Evolutionary conservation across 2,113 vertebrate genomes (phyloP), one percentile per base, ranked within the genome.

Genomic region (Probosciger aterrimus): DNA sequence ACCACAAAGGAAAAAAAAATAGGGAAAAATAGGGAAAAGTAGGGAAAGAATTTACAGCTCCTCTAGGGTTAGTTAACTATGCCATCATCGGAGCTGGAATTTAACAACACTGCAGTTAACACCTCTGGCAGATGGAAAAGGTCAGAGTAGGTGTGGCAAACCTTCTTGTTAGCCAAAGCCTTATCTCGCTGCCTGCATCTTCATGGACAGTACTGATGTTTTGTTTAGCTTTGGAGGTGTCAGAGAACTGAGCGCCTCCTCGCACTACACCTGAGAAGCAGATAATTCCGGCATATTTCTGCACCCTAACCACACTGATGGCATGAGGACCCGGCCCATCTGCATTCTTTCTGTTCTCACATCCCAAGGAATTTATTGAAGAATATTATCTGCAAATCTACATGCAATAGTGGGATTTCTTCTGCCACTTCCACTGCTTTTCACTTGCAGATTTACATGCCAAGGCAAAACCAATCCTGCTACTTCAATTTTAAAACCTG

Each of bases 391-490:
- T 75, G 41, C 49, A 77, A 78, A 76, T 19, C 35, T 44, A 68
- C 62, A 73, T 14, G 50, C 41, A 82, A 6, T 4, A 74, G 57
- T 15, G 70, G 12, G 44, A 77, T 52, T 88, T 76, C 53, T 82
- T 79, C 63, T 73, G 52, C 35, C 50, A 31, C 41, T 63, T 84
- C 46, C 2, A 4, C 28, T 67, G 55, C 35, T 87, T 94, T 79
- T 64, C 59, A 33, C 50, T 24, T 68, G 75, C 30, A 76, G 55
- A 82, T 87, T 82, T 41, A 83, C 2, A 2, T 1, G 7, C 8
- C 4, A 3, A 73, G 68, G 50, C 35, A 93, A 90, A 95, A 94
- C 5, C 94, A 94, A 94, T 79, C 52, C 59, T 74, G 64, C 49
- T 60, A 49, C 79, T 90, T 77, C 57, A 90, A 78, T 19, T 59